phyloP scores from a whole-genome alignment of 2,888 invertebrate species.

The Caenorhabditis auriculariae region DNA sequence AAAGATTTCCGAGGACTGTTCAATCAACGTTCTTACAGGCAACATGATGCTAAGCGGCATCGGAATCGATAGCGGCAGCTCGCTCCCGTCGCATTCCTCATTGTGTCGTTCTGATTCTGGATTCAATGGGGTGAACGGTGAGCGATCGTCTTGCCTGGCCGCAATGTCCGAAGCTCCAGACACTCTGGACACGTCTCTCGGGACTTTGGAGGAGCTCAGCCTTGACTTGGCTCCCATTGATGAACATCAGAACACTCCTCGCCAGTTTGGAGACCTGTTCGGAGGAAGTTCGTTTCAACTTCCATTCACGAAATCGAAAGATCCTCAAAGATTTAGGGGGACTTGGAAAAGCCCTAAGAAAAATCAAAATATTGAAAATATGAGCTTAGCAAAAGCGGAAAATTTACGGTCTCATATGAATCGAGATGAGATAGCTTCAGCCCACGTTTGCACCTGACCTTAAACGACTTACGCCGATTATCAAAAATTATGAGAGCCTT shows the following conservation, averaged over 20 bases:
- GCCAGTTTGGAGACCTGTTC: conserved; percentile 6
- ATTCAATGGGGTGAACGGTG: conserved; percentile 35
- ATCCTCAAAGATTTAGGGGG: no score
- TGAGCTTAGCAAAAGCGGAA: no score
- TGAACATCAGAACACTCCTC: conserved; percentile 13
- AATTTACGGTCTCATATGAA: no score
- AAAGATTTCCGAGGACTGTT: not conserved
- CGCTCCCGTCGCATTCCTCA: conserved; percentile 36
- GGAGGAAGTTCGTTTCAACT: conserved; percentile 3
- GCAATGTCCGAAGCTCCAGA: not conserved
- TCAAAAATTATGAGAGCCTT: no score
- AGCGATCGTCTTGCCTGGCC: not conserved
- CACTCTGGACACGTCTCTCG: conserved; percentile 4
- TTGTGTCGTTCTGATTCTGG: conserved; percentile 44
- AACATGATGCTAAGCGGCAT: conserved; percentile 14
- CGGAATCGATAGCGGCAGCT: conserved; percentile 21
- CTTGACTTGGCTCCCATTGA: conserved; percentile 46
- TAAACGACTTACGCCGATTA: no score
- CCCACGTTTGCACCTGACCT: no score
- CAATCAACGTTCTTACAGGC: not conserved
- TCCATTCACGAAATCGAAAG: no score
- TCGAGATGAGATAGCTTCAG: no score
- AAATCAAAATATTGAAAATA: no score
- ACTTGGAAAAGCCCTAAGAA: no score
- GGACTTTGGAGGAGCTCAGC: conserved; percentile 43